phyloP scores from a whole-genome alignment of 1,140 invertebrate species.

The Antheraea pernyi region DNA sequence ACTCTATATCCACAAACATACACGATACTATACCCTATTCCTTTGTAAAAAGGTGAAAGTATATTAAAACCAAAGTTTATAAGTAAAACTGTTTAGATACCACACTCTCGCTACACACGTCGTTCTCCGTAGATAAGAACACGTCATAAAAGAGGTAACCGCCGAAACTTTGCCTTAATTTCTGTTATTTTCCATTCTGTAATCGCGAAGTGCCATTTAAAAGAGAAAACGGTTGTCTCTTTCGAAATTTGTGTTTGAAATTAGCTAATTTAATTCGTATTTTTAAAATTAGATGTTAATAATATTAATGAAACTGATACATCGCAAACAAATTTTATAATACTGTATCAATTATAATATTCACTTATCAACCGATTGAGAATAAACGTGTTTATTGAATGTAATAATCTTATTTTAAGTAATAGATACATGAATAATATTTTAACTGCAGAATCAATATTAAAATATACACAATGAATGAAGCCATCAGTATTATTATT shows the following conservation, averaged over 20 bases:
- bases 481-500: too few species aligned
- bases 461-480: too few species aligned
- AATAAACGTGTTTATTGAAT: too few species aligned
- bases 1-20: neutral
- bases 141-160: slow-evolving; percentile 62
- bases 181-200: slow-evolving; percentile 47
- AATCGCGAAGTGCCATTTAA: slow-evolving; percentile 39
- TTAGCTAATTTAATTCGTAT: slow-evolving; percentile 4
- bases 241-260: neutral
- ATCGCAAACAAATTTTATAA: too few species aligned
- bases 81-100: slow-evolving; percentile 30
- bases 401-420: too few species aligned
- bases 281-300: neutral
- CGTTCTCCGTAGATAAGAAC: slow-evolving; percentile 59
- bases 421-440: too few species aligned
- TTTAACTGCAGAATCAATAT: too few species aligned
- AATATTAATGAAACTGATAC: too few species aligned
- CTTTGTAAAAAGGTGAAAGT: slow-evolving; percentile 25
- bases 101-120: slow-evolving; percentile 41
- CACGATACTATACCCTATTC: slow-evolving; percentile 30
- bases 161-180: slow-evolving; percentile 61
- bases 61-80: slow-evolving; percentile 20
- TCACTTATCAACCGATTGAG: too few species aligned
- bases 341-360: too few species aligned
- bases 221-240: slow-evolving; percentile 28